phyloP scores from a whole-genome alignment of 2,113 vertebrate species.

The Lophius piscatorius region DNA sequence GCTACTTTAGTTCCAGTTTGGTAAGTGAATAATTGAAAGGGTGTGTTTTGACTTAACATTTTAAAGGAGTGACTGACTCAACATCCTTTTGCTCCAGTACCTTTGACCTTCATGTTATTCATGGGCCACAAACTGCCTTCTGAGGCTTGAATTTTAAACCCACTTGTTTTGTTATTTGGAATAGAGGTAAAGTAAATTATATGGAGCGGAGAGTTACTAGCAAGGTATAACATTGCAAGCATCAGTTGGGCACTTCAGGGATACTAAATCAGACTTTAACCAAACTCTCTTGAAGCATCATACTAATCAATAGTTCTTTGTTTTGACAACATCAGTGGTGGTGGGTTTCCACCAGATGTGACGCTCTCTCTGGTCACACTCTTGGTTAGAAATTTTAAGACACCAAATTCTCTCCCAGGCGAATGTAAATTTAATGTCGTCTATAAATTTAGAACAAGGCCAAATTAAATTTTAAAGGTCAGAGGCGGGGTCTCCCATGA shows the following conservation, averaged over 20 bases:
- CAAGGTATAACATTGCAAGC: constrained; percentile 12
- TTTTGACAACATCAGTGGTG: neutral
- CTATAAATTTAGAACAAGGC: constrained; percentile 70
- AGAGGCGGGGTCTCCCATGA: constrained; percentile 50
- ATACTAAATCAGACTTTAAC: constrained; percentile 50
- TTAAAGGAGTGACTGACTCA: constrained; percentile 53
- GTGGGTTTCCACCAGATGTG: constrained; percentile 4
- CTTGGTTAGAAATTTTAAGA: constrained; percentile 42
- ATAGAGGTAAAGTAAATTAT: constrained; percentile 19
- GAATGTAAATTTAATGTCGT: constrained; percentile 58
- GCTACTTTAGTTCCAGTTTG: constrained; percentile 25
- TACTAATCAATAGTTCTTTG: too few relatives aligned
- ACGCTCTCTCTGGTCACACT: constrained; percentile 13
- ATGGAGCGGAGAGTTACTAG: constrained; percentile 10
- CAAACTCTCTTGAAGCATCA: constrained; percentile 8
- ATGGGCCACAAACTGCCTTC: constrained; percentile 43
- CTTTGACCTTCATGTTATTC: constrained; percentile 71
- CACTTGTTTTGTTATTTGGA: constrained; percentile 44
- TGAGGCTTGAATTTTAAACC: constrained; percentile 43
- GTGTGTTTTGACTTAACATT: constrained; percentile 64
- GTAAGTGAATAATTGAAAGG: constrained; percentile 50
- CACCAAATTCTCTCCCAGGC: constrained; percentile 56
- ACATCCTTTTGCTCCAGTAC: constrained; percentile 62
- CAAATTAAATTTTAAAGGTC: constrained; percentile 67
- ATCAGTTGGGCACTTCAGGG: constrained; percentile 17